A percentile compares a stretch with the other conserved stretches of the same genome.
These are phyloP conservation scores for Drosophila kokeensis DNA, from an alignment of 2,888 invertebrate species.

Conservation along the genomic window DNA sequence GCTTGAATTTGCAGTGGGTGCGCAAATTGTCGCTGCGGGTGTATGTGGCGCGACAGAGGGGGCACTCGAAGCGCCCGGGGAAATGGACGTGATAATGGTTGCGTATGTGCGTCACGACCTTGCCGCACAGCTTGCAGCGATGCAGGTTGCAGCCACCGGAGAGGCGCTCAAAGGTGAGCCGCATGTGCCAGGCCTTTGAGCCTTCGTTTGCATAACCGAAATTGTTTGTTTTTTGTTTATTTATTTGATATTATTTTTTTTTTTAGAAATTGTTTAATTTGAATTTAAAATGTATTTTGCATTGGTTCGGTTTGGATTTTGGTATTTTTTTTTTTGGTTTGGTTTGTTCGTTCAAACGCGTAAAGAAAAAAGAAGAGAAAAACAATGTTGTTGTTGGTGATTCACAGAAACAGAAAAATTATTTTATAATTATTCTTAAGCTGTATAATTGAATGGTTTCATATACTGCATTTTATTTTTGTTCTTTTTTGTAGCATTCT, in stretches of 20 bases:
- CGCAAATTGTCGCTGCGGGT: slow-evolving; percentile 96
- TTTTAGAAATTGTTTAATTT: slow-evolving; percentile 42
- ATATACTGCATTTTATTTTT: slow-evolving; percentile 44
- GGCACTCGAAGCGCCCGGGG: slow-evolving; percentile 96
- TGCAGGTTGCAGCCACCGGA: slow-evolving; percentile 96
- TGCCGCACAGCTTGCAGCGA: slow-evolving; percentile 97
- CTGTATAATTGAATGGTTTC: slow-evolving; percentile 69
- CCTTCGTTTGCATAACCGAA: slow-evolving; percentile 84
- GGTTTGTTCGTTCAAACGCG: slow-evolving; percentile 80
- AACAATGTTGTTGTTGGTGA: slow-evolving; percentile 85
- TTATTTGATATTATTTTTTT: slow-evolving; percentile 24
- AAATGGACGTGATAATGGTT: slow-evolving; percentile 98
- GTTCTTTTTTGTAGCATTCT: slow-evolving; percentile 37
- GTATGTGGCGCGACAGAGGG: slow-evolving; percentile 95
- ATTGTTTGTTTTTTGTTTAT: background rate
- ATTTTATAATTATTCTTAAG: slow-evolving; percentile 79
- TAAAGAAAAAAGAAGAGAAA: slow-evolving; percentile 84
- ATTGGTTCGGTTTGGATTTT: slow-evolving; percentile 47
- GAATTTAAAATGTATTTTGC: slow-evolving; percentile 42
- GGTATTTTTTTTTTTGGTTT: slow-evolving; percentile 37
- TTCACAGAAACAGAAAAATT: slow-evolving; percentile 84
- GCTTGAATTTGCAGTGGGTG: slow-evolving; percentile 97
- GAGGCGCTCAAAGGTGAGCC: slow-evolving; percentile 96
- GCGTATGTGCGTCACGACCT: slow-evolving; percentile 97
- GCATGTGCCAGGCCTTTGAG: slow-evolving; percentile 98